A percentile compares a stretch with the other conserved stretches of the same genome.
phyloP scores from a whole-genome alignment of 92 coral and sea anemone genomes.

The Muricea muricata region DNA sequence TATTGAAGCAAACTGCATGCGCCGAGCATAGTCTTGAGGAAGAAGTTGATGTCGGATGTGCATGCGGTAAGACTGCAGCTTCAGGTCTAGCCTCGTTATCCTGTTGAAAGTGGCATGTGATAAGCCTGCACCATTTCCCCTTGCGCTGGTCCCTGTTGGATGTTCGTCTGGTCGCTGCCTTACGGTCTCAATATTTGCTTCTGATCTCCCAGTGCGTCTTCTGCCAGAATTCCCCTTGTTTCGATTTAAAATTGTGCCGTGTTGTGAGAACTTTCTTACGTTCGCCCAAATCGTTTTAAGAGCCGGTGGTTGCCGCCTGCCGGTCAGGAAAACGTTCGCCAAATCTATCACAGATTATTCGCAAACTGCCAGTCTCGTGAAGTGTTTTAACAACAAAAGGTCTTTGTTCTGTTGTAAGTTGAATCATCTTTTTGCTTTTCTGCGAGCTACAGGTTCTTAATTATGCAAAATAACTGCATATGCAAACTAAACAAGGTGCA shows the following conservation, averaged over 20 bases:
- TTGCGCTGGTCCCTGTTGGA: constrained; percentile 2
- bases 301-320: constrained; percentile 7
- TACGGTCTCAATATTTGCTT: no score
- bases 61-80: not conserved
- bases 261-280: not conserved
- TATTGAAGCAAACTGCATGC: constrained; percentile 1
- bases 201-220: no score
- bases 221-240: no score
- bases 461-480: not conserved
- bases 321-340: no score
- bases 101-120: constrained; percentile 16
- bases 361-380: no score
- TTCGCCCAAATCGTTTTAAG: not conserved
- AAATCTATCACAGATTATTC: no score
- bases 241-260: not conserved
- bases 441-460: not conserved
- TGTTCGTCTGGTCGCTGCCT: not conserved
- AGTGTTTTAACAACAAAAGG: not conserved
- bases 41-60: not conserved
- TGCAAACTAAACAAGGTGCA: not conserved
- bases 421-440: not conserved
- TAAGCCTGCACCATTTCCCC: not conserved
- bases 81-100: not conserved
- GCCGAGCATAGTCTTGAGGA: no score
- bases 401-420: not conserved